Percentiles rank a stretch among this genome's conserved stretches.
These are phyloP conservation scores for Trogon surrucura DNA, from an alignment of 2,113 vertebrate genomes.

Conservation along the genomic window DNA sequence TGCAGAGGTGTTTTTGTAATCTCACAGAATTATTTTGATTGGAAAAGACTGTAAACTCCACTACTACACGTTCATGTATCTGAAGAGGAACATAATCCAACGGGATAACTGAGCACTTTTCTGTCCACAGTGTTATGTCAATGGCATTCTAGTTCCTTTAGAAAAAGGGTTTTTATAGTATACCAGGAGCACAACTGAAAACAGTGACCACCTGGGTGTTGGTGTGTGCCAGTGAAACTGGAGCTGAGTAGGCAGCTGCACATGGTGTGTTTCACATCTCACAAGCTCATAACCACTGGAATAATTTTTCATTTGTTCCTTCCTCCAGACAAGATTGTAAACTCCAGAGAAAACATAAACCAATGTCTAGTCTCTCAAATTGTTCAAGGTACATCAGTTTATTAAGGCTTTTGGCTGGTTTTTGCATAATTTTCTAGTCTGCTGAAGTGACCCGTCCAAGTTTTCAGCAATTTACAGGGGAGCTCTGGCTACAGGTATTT, in stretches of 20 bases:
- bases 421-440: neutral
- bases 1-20: neutral
- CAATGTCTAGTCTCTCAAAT: neutral
- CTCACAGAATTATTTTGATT: neutral
- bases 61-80: neutral
- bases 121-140: neutral
- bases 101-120: neutral
- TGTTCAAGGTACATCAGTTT: neutral
- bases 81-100: neutral
- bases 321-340: neutral
- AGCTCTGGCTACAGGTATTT: neutral
- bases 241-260: neutral
- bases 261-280: neutral
- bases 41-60: neutral
- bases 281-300: neutral
- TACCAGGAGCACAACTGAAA: neutral
- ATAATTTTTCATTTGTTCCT: neutral
- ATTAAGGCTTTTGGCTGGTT: neutral
- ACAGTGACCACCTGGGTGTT: neutral
- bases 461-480: neutral
- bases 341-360: neutral
- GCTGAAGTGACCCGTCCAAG: neutral
- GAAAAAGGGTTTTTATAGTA: neutral
- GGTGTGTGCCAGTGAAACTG: neutral
- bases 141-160: neutral